phyloP scores from a whole-genome alignment of 2,797 vertebrate genomes.

The Natrix natrix region DNA sequence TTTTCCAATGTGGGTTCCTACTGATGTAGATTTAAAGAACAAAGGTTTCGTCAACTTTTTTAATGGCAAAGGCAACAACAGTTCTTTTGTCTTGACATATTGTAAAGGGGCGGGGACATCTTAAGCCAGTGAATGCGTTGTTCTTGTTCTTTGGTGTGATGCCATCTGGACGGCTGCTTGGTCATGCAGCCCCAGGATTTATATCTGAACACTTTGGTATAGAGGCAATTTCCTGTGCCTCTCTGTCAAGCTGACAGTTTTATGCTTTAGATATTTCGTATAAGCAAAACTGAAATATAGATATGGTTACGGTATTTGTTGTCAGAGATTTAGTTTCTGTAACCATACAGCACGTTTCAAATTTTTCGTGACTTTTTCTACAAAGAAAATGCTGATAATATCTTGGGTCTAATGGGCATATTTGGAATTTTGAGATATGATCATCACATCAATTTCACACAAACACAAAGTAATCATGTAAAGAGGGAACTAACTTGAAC shows the following conservation, averaged over 20 bases:
- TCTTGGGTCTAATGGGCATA: background rate
- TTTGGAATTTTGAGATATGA: background rate
- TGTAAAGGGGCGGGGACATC: background rate
- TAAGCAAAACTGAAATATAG: background rate
- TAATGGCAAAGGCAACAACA: background rate
- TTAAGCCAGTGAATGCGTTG: background rate
- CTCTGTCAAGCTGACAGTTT: background rate
- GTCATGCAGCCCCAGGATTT: constrained; percentile 8
- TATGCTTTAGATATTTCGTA: background rate
- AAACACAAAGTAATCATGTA: background rate
- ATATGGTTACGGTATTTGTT: background rate
- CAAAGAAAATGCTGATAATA: constrained; percentile 1
- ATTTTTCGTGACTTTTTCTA: constrained; percentile 39
- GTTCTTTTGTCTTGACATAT: background rate
- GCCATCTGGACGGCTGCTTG: background rate
- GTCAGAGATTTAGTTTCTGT: constrained; percentile 24
- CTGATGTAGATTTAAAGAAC: background rate
- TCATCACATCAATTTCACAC: background rate
- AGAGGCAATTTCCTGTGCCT: background rate
- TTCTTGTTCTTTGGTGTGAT: background rate
- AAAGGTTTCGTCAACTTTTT: background rate
- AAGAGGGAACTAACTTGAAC: background rate
- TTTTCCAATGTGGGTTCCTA: background rate
- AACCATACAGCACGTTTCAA: background rate
- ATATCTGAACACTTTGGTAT: constrained; percentile 11